A percentile compares a stretch with the other conserved stretches of the same genome.
Evolutionary conservation across 2,797 vertebrate genomes (phyloP).

Genomic region (Malacoraja senta): DNA sequence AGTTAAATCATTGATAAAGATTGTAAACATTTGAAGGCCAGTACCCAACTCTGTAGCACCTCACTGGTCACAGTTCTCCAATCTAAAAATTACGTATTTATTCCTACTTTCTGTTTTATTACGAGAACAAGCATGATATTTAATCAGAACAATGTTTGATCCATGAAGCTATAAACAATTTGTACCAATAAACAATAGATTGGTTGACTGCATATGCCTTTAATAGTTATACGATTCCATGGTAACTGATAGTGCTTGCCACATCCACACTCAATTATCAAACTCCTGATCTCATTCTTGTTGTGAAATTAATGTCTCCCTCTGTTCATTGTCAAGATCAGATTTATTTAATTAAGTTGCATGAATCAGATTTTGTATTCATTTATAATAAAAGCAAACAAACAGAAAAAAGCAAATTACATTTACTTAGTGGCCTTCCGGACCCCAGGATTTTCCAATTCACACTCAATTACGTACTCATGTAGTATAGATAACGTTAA

Average conservation of each 20-base stretch:
- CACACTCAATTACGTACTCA: background rate
- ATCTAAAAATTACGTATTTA: too few relatives aligned
- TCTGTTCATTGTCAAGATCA: background rate
- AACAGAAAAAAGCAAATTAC: background rate
- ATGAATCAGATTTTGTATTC: background rate
- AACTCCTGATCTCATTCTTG: background rate
- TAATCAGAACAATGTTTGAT: too few relatives aligned
- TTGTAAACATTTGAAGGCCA: too few relatives aligned
- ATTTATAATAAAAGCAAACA: conserved; percentile 8
- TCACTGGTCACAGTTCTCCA: too few relatives aligned
- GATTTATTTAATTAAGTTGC: conserved; percentile 10
- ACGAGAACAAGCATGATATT: background rate
- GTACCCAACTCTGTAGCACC: too few relatives aligned
- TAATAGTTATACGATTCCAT: background rate
- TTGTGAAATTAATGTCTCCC: conserved; percentile 17
- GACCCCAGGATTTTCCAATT: background rate
- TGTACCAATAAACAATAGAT: background rate
- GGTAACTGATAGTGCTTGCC: background rate
- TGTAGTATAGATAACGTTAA: background rate
- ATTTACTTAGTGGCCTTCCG: background rate
- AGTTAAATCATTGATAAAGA: too few relatives aligned
- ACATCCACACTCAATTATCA: conserved; percentile 1
- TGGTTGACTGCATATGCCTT: background rate
- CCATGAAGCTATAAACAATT: too few relatives aligned
- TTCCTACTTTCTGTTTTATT: too few relatives aligned